These are phyloP conservation scores for Haliclona indistincta DNA, from an alignment of 37 sponge, comb jelly and placozoan species.

Conservation along the genomic window DNA sequence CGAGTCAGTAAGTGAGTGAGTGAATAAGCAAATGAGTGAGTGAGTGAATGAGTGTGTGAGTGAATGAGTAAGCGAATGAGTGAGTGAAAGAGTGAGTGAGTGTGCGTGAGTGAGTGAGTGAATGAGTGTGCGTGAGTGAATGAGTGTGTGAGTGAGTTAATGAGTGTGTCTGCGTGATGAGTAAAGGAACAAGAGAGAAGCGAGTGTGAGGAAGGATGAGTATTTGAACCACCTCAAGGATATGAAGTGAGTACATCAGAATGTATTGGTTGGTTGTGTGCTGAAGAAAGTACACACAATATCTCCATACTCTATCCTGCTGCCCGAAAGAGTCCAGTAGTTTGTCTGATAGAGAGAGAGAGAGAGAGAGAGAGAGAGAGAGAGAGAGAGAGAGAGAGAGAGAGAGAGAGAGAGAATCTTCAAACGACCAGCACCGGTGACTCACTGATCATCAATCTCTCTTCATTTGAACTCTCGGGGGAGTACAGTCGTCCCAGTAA, in stretches of 20 bases:
- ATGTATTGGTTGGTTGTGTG: slow-evolving; percentile 64
- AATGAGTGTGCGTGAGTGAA: no score
- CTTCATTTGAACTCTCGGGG: slow-evolving; percentile 40
- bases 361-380: slow-evolving; percentile 40
- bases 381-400: slow-evolving; percentile 39
- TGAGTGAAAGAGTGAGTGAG: no score
- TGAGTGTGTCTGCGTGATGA: neutral
- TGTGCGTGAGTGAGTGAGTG: no score
- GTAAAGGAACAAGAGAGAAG: neutral
- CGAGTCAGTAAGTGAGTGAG: no score
- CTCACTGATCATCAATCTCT: slow-evolving; percentile 49
- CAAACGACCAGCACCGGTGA: neutral
- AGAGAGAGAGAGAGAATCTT: slow-evolving; percentile 19
- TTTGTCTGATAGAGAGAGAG: slow-evolving; percentile 28
- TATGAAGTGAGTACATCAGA: slow-evolving; percentile 80
- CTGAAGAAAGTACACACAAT: slow-evolving; percentile 77
- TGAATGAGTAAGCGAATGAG: no score
- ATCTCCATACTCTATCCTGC: slow-evolving; percentile 62
- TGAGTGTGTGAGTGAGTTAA: no score
- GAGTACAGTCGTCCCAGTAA: slow-evolving; percentile 45
- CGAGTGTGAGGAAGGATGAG: neutral
- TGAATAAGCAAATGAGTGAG: no score
- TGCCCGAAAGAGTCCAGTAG: slow-evolving; percentile 59
- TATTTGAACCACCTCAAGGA: slow-evolving; percentile 62
- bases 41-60: no score